These are phyloP conservation scores for Cetonia aurata DNA, from an alignment of 2,888 invertebrate genomes.

Conservation along the genomic window DNA sequence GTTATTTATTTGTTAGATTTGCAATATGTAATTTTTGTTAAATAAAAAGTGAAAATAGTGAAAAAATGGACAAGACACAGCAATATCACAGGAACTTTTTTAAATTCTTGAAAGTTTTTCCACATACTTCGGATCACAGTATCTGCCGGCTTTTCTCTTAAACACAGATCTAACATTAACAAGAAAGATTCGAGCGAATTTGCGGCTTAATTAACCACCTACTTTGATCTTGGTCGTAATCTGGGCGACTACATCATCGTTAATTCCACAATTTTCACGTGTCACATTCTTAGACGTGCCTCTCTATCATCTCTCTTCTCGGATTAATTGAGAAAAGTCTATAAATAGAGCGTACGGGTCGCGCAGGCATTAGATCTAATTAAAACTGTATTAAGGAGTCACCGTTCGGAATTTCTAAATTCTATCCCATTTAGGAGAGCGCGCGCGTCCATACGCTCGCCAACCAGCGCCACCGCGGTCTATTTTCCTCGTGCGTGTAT, in stretches of 20 bases:
- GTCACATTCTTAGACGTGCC: slow-evolving; percentile 2
- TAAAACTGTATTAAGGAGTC: slow-evolving; percentile 42
- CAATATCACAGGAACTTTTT: too few relatives aligned
- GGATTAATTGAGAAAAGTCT: slow-evolving; percentile 37
- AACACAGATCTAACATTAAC: too few relatives aligned
- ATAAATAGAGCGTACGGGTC: slow-evolving; percentile 32
- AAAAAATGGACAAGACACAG: too few relatives aligned
- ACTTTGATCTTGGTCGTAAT: neutral
- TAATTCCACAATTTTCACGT: slow-evolving; percentile 23
- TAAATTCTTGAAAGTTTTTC: too few relatives aligned
- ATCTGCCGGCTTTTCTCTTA: too few relatives aligned
- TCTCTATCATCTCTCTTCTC: slow-evolving; percentile 5
- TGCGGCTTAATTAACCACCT: too few relatives aligned
- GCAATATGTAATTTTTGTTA: too few relatives aligned
- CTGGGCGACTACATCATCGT: slow-evolving; percentile 22
- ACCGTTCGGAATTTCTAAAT: slow-evolving; percentile 42
- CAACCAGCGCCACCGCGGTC: neutral
- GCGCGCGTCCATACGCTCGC: neutral
- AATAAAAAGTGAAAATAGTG: too few relatives aligned
- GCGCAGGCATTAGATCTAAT: slow-evolving; percentile 37
- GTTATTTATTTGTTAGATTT: too few relatives aligned
- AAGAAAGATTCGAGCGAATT: too few relatives aligned
- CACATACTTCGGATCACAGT: too few relatives aligned
- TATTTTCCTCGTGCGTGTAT: slow-evolving; percentile 10
- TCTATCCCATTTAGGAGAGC: slow-evolving; percentile 27